A percentile compares a stretch with the other conserved stretches of the same genome.
These are phyloP conservation scores for Peromyscus eremicus DNA, from an alignment of 2,797 vertebrate species.

Conservation along the genomic window DNA sequence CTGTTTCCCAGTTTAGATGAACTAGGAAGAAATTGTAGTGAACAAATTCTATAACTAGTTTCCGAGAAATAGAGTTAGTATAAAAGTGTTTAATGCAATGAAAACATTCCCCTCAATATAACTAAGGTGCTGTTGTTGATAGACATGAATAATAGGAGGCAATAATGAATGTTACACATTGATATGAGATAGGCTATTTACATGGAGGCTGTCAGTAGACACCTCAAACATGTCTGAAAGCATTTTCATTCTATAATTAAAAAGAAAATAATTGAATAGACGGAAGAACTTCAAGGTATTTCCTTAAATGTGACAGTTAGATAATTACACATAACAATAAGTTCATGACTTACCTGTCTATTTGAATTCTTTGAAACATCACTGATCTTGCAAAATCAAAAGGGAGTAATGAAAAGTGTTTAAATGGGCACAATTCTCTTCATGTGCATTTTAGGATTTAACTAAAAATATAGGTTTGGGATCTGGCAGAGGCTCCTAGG, in stretches of 20 bases:
- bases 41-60: slow-evolving; percentile 31
- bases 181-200: background rate
- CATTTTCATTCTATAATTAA: slow-evolving; percentile 56
- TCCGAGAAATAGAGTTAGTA: slow-evolving; percentile 20
- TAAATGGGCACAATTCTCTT: background rate
- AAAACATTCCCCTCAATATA: background rate
- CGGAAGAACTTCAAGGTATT: background rate
- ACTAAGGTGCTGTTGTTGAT: background rate
- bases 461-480: background rate
- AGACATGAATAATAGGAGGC: background rate
- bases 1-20: background rate
- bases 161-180: background rate
- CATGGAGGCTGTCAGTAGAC: background rate
- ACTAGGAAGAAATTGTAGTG: background rate
- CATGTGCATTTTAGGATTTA: background rate
- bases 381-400: slow-evolving; percentile 20
- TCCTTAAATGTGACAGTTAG: slow-evolving; percentile 59
- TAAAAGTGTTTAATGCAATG: background rate
- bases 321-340: slow-evolving; percentile 21
- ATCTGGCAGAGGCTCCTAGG: background rate
- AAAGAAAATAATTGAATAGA: slow-evolving; percentile 41
- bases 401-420: slow-evolving; percentile 12
- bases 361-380: slow-evolving; percentile 6
- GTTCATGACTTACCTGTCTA: background rate
- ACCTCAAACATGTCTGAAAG: slow-evolving; percentile 8